Percentiles rank a stretch among this genome's conserved stretches.
Conservation (phyloP, 2,113 vertebrate species). For the Macrotus californicus region DNA sequence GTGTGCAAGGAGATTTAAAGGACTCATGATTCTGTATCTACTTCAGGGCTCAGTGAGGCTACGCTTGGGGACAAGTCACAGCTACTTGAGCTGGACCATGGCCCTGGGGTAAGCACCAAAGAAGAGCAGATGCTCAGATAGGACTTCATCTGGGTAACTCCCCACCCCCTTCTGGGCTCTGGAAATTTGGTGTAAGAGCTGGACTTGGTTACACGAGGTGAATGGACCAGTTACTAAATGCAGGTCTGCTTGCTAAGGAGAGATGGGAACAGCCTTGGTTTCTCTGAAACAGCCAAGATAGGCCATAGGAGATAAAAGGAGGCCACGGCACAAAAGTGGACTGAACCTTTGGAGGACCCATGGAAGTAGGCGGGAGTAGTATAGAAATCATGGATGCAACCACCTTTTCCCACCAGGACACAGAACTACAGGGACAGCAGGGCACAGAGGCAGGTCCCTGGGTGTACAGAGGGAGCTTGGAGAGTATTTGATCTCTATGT, state of each 20-base stretch:
- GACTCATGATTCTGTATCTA: not conserved
- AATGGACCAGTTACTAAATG: not conserved
- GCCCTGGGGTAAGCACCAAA: not conserved
- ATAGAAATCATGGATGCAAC: not conserved
- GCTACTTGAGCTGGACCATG: not conserved
- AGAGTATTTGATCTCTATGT: not conserved
- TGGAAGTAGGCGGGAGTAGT: not conserved
- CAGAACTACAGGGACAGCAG: not conserved
- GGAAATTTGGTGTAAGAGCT: not conserved
- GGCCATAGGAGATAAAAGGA: not conserved
- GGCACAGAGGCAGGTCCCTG: not conserved
- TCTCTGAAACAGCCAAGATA: not conserved
- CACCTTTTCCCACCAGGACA: not conserved
- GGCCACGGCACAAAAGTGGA: not conserved
- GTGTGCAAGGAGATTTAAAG: not conserved
- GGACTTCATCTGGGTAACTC: not conserved
- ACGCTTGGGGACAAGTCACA: not conserved
- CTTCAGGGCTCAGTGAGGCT: not conserved
- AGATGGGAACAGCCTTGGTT: not conserved
- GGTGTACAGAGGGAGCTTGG: not conserved
- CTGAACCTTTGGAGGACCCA: not conserved
- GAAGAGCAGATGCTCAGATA: not conserved
- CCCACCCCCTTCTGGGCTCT: not conserved
- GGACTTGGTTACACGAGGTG: not conserved
- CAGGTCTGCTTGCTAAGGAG: not conserved